Evolutionary conservation across 2,113 vertebrate species (phyloP), one percentile per base, ranked within the genome.

Genomic region (Guaruba guarouba): DNA sequence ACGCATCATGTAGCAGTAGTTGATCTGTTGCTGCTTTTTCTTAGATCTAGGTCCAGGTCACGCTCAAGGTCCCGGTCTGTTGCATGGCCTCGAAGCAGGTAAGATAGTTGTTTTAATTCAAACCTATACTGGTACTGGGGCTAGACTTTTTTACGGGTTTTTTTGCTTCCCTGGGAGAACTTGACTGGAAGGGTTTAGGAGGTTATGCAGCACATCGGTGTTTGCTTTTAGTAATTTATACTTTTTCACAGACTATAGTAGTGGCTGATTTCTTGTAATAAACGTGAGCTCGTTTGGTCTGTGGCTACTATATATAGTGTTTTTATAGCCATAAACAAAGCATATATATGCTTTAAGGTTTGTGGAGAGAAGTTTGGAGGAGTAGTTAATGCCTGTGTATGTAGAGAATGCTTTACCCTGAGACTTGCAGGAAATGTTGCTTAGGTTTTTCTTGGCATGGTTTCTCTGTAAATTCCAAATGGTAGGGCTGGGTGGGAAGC

Each of bases 81-180:
- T 62, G 98, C 98, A 27, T 97, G 95, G 95, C 98, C 98, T 77
- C 98, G 98, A 96, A 98, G 98, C 98, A 98, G 98, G 98, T 99
- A 96, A 92, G 74, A 49, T 52, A 20, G 5, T 57, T 0, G 0
- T 23, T 81, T 23, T 24, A 22, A 35, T 66, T 76, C 28, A 88
- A 20, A 23, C 10, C 4, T 7, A 0, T 23, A n/a, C 17, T 8
- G 25, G 11, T 8, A 52, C 5, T 3, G 8, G 27, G 10, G 9
- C 11, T 1, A 43, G 43, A 44, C 18, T 52, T 63, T n/a, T 59
- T 59, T 59, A 6, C 10, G 20, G 5, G 6, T 29, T 37, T 25
- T 39, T 41, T 8, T 4, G 2, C 3, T 17, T 69, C 7, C 23
- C 2, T 11, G 7, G 16, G 33, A 17, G 13, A 67, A 6, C 52